phyloP scores from a whole-genome alignment of 2,113 vertebrate genomes.

The Microtus ochrogaster region DNA sequence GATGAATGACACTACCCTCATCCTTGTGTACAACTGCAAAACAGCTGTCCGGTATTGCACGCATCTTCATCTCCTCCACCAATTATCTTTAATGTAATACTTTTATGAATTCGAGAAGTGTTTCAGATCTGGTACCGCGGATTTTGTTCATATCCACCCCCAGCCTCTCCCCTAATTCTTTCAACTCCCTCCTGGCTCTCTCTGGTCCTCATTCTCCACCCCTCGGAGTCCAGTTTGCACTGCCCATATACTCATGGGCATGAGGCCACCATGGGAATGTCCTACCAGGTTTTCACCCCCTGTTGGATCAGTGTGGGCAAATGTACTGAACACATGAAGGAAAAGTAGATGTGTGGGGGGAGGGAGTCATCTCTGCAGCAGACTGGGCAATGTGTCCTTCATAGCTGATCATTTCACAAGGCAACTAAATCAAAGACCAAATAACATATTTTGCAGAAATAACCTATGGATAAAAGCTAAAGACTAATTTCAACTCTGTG shows the following conservation, averaged over 20 bases:
- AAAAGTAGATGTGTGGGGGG: background rate
- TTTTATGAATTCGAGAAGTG: background rate
- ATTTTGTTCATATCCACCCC: background rate
- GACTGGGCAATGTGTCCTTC: background rate
- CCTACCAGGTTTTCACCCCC: background rate
- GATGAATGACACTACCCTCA: background rate
- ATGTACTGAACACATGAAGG: background rate
- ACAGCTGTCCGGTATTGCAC: background rate
- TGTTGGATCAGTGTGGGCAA: background rate
- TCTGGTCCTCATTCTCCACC: background rate
- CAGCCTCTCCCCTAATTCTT: background rate
- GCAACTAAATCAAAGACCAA: background rate
- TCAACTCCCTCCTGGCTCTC: background rate
- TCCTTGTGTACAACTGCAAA: background rate
- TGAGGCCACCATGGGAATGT: background rate
- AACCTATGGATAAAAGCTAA: background rate
- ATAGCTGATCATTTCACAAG: background rate
- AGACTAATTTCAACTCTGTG: slow-evolving; percentile 26
- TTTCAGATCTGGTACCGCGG: background rate
- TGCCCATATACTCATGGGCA: background rate
- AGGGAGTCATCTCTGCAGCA: background rate
- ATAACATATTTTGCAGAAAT: background rate
- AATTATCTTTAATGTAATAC: background rate
- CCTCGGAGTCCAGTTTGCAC: background rate
- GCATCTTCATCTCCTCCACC: background rate